Base-by-base conservation (phyloP, 2,888 invertebrate species). In the Thumatha senex region DNA sequence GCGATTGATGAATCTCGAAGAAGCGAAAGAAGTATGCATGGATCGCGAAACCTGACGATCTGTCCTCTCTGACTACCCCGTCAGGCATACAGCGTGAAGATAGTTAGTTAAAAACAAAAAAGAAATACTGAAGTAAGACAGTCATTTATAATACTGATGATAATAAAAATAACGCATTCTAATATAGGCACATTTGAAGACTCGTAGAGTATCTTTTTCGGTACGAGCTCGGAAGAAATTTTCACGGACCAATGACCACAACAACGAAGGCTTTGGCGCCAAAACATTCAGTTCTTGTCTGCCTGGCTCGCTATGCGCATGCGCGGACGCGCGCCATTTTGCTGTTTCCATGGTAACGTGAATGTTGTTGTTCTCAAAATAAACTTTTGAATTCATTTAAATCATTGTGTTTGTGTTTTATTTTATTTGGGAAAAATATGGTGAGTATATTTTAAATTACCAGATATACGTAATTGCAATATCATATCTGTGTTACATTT, bases 321-420 rank as follows among this genome's bases (percentile, higher is more conserved):
- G 87, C 84, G 82, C 67, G 58, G 49, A 44, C 65, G 63, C 30
- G 35, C 68, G 82, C 80, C 81, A 81, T 83, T 64, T 80, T 82
- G 58, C 58, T 62, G 84, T 88, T 82, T 78, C 75, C 70, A 86
- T 86, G 80, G 84, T 78, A 69, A 87, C 84, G 80, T 61, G 77
- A 67, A 74, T 70, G 74, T 74, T 78, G 72, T 24, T 24, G 2
- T 24, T 24, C 18, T 74, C 74, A 80, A 82, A 36, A 80, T 74
- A 74, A 73, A 72, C 62, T 61, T 60, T 46, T 63, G 46, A 51
- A 56, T 63, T 33, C 44, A 36, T 24, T 33, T 12, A 48, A 42
- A 54, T 52, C 40, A 41, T 38, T 39, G 10, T 47, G 46, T 51
- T 43, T 39, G 35, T 40, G 24, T 38, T 10, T 35, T 44, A 9